A percentile compares a stretch with the other conserved stretches of the same genome.
phyloP scores from a whole-genome alignment of 2,113 vertebrate species.

The Hyperopisus bebe region DNA sequence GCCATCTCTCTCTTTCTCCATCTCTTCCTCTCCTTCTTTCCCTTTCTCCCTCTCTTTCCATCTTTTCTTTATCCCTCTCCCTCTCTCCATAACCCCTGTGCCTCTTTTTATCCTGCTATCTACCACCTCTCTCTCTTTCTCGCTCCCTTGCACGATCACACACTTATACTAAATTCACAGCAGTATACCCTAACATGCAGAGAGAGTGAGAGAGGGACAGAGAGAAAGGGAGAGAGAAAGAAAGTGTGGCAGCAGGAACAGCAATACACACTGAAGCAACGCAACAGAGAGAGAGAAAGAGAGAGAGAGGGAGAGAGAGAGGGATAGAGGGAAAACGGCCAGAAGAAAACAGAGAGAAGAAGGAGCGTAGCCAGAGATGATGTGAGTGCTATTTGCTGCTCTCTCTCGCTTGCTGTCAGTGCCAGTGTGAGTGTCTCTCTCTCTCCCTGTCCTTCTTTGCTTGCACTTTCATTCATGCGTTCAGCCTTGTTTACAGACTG shows the following conservation, averaged over 20 bases:
- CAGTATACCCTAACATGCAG: constrained; percentile 46
- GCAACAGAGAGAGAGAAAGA: background rate
- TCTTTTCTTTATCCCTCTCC: background rate
- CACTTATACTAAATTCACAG: constrained; percentile 43
- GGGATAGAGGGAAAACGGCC: constrained; percentile 19
- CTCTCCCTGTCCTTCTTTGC: constrained; percentile 19
- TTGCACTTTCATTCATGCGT: constrained; percentile 51
- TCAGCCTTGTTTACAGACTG: constrained; percentile 53
- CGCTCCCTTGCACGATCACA: constrained; percentile 5
- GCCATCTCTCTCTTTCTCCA: background rate
- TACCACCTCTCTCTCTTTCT: constrained; percentile 2
- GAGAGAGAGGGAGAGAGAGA: constrained; percentile 19
- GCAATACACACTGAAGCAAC: constrained; percentile 34
- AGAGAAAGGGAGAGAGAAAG: constrained; percentile 23
- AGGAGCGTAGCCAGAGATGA: constrained; percentile 61
- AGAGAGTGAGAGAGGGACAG: constrained; percentile 38
- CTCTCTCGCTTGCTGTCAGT: constrained; percentile 43
- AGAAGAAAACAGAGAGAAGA: constrained; percentile 49
- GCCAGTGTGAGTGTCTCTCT: background rate
- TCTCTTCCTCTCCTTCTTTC: background rate
- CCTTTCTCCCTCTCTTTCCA: background rate
- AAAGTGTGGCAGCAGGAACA: constrained; percentile 5
- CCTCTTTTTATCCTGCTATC: background rate
- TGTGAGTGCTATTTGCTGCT: constrained; percentile 58
- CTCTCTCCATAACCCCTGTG: background rate